Evolutionary conservation across 2,888 invertebrate genomes (phyloP).

Genomic region (Megamerina dolium): DNA sequence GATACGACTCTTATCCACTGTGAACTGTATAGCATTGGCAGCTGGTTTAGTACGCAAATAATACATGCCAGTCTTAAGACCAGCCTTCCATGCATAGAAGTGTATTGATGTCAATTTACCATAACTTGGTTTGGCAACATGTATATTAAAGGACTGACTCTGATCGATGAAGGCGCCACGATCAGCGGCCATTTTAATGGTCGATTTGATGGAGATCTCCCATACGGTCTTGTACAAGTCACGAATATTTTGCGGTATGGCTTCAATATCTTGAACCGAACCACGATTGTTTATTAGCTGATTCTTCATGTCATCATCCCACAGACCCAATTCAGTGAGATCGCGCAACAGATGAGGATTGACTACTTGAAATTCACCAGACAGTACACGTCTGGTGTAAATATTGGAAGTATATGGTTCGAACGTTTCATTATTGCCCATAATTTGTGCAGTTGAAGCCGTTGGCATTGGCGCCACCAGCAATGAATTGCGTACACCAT

Average conservation of each 20-base stretch:
- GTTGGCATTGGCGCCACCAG: slow-evolving; percentile 98
- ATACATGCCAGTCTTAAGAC: slow-evolving; percentile 99
- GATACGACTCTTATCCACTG: slow-evolving; percentile 80
- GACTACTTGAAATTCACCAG: slow-evolving; percentile 93
- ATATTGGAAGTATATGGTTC: slow-evolving; percentile 98
- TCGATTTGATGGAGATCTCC: slow-evolving; percentile 91
- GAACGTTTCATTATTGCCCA: slow-evolving; percentile 97
- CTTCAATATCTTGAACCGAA: slow-evolving; percentile 82
- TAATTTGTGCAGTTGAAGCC: slow-evolving; percentile 96
- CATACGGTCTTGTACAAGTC: slow-evolving; percentile 92
- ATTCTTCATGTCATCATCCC: slow-evolving; percentile 96
- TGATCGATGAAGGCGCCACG: slow-evolving; percentile 98
- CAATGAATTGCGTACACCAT: slow-evolving; percentile 90
- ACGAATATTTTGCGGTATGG: slow-evolving; percentile 79
- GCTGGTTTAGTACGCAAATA: slow-evolving; percentile 95
- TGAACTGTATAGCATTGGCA: slow-evolving; percentile 94
- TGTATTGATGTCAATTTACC: slow-evolving; percentile 96
- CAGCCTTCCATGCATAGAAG: slow-evolving; percentile 95
- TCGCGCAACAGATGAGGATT: slow-evolving; percentile 94
- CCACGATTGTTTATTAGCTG: slow-evolving; percentile 85
- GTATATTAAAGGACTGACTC: slow-evolving; percentile 95
- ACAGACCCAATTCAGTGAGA: slow-evolving; percentile 81
- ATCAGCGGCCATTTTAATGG: slow-evolving; percentile 96
- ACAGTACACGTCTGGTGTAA: slow-evolving; percentile 86
- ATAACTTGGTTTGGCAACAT: slow-evolving; percentile 90